These are phyloP conservation scores for Callorhinus ursinus DNA, from an alignment of 2,113 vertebrate genomes.

Conservation along the genomic window DNA sequence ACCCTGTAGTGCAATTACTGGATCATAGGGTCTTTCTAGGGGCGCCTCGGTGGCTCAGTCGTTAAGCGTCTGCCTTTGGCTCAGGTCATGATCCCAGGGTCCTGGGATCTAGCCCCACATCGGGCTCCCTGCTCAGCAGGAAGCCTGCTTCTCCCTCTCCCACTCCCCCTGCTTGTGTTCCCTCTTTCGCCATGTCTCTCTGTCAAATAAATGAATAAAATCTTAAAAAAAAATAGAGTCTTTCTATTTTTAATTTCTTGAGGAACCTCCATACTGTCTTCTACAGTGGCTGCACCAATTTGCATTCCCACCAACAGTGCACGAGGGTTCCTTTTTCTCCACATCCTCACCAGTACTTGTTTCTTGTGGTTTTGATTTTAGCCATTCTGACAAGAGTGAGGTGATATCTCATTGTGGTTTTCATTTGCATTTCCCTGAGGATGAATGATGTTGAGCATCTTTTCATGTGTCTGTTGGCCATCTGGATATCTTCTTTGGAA, in stretches of 20 bases:
- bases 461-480: not conserved
- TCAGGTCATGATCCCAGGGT: no score
- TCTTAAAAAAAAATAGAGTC: no score
- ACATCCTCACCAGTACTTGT: not conserved
- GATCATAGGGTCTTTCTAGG: not conserved
- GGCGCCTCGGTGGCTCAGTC: no score
- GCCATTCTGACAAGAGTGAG: not conserved
- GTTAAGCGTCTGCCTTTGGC: no score
- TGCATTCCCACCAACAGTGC: not conserved
- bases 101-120: no score
- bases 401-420: not conserved
- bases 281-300: not conserved
- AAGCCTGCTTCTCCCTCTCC: no score
- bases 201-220: no score
- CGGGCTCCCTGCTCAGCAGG: no score
- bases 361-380: not conserved
- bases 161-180: no score
- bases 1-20: not conserved
- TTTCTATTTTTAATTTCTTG: not conserved
- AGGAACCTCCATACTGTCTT: not conserved
- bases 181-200: no score
- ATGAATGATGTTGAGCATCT: not conserved
- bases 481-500: not conserved
- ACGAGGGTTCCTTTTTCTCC: not conserved
- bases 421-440: not conserved